Evolutionary conservation across 2,888 invertebrate species (phyloP).

Genomic region (Orthonevra nobilis): DNA sequence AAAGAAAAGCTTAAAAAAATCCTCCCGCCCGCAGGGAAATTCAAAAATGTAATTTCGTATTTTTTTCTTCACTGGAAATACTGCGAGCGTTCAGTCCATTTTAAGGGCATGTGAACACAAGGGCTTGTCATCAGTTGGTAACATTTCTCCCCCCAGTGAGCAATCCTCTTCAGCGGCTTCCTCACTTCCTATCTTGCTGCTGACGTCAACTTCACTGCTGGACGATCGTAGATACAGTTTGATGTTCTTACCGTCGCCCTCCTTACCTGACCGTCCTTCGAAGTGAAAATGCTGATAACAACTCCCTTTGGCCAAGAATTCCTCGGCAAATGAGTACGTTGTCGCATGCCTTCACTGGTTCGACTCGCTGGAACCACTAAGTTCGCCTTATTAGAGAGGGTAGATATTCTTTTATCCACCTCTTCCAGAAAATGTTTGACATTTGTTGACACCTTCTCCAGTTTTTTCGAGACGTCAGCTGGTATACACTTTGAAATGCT

Average conservation of each 20-base stretch:
- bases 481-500: not conserved
- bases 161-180: not conserved
- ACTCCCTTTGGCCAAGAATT: not conserved
- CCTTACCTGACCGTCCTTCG: not conserved
- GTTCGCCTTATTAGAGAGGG: not conserved
- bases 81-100: too few relatives aligned
- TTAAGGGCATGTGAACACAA: too few relatives aligned
- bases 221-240: not conserved
- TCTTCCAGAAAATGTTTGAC: not conserved
- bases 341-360: not conserved
- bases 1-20: too few relatives aligned
- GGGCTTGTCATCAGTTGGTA: too few relatives aligned
- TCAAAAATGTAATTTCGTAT: too few relatives aligned
- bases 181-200: not conserved
- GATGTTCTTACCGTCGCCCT: not conserved
- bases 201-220: conserved; percentile 8
- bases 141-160: not conserved
- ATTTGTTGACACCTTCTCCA: not conserved
- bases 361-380: not conserved
- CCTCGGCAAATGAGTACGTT: not conserved
- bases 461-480: not conserved
- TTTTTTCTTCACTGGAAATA: too few relatives aligned
- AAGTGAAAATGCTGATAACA: not conserved
- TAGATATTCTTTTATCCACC: not conserved
- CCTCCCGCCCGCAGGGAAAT: too few relatives aligned